Evolutionary conservation across 2,888 invertebrate genomes (phyloP).

Genomic region (Pocota personata): DNA sequence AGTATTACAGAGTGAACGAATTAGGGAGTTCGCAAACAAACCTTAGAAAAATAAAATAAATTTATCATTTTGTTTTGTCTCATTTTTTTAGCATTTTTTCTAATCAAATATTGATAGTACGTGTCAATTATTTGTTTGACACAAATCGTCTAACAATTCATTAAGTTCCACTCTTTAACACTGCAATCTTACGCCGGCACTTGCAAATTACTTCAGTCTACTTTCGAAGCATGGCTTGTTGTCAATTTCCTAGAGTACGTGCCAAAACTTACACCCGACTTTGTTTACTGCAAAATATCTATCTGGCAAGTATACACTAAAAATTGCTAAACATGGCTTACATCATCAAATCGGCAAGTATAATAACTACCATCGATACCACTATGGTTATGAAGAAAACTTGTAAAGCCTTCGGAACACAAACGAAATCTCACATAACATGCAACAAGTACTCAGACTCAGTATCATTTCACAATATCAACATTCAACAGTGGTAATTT

Average conservation of each 20-base stretch:
- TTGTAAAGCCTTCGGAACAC: neutral
- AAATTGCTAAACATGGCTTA: constrained; percentile 6
- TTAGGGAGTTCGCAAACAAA: no score
- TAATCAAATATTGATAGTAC: no score
- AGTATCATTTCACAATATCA: constrained; percentile 18
- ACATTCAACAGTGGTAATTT: neutral
- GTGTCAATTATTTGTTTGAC: no score
- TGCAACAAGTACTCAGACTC: constrained; percentile 5
- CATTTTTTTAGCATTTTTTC: no score
- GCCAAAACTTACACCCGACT: neutral
- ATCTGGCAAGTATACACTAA: neutral
- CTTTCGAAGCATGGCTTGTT: neutral
- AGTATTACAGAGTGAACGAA: no score
- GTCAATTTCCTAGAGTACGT: neutral
- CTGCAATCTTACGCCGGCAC: neutral
- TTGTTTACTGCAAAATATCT: constrained; percentile 15
- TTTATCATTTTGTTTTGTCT: no score
- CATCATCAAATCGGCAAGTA: neutral
- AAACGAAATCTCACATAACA: neutral
- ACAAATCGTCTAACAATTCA: neutral
- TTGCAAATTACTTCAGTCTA: neutral
- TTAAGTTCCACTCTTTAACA: neutral
- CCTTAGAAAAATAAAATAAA: no score
- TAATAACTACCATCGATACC: neutral
- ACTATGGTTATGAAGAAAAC: neutral